phyloP scores from a whole-genome alignment of 1,140 invertebrate genomes.

The Dreissena polymorpha region DNA sequence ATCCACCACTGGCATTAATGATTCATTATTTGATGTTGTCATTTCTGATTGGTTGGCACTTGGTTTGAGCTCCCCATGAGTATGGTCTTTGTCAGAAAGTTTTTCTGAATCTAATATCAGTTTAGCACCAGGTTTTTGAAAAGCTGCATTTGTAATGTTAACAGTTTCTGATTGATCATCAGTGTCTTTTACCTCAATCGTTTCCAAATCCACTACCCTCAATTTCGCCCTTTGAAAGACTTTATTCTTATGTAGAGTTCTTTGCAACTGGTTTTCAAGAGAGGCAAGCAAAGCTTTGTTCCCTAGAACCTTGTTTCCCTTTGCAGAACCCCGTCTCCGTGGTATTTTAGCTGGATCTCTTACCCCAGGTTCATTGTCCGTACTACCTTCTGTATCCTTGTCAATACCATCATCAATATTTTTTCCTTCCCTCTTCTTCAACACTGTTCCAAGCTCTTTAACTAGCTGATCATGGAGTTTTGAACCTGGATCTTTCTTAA shows the following conservation, averaged over 20 bases:
- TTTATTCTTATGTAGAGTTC: conserved; percentile 56
- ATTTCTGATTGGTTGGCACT: conserved; percentile 36
- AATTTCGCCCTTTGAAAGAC: conserved; percentile 44
- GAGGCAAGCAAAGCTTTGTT: conserved; percentile 68
- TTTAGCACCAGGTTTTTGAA: conserved; percentile 21
- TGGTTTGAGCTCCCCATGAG: conserved; percentile 4
- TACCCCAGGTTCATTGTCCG: conserved; percentile 49
- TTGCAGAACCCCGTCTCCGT: conserved; percentile 26
- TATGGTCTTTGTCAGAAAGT: not conserved
- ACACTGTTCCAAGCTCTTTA: conserved; percentile 63
- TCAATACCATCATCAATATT: conserved; percentile 5
- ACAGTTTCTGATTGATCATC: conserved; percentile 9
- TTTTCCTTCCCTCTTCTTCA: conserved; percentile 13
- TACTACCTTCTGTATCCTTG: conserved; percentile 41
- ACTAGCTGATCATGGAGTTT: conserved; percentile 70
- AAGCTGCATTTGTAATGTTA: not conserved
- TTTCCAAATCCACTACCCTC: conserved; percentile 39
- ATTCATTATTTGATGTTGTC: conserved; percentile 5
- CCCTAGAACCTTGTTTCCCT: conserved; percentile 65
- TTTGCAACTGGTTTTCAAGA: conserved; percentile 69
- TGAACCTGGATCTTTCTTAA: conserved; percentile 71
- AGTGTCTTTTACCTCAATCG: conserved; percentile 33
- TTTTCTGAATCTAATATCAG: conserved; percentile 17
- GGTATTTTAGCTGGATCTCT: conserved; percentile 26
- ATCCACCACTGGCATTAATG: not conserved